These are phyloP conservation scores for Lophotis ruficrista DNA, from an alignment of 2,113 vertebrate genomes.

Conservation along the genomic window DNA sequence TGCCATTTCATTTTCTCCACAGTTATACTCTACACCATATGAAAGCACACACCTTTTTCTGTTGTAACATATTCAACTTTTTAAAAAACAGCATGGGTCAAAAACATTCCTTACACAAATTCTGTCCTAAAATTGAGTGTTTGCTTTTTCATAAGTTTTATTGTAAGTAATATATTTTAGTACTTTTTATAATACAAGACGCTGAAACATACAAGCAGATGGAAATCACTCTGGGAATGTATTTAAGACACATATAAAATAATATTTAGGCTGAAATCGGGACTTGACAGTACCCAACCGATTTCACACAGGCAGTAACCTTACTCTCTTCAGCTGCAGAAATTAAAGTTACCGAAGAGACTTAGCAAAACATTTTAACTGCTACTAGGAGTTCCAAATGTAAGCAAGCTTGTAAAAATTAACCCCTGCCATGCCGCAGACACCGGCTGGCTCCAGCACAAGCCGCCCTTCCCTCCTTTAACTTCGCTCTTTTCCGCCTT, in stretches of 20 bases:
- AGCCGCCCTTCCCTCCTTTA: background rate
- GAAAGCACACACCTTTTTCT: rapidly evolving
- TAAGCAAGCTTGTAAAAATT: rapidly evolving
- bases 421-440: rapidly evolving
- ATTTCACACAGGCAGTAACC: background rate
- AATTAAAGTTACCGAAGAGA: rapidly evolving
- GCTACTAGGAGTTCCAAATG: rapidly evolving
- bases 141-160: rapidly evolving
- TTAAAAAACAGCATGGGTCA: background rate
- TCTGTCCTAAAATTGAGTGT: rapidly evolving
- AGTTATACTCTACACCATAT: background rate
- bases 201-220: rapidly evolving
- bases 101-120: background rate
- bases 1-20: background rate
- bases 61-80: background rate
- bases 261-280: rapidly evolving
- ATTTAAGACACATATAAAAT: background rate
- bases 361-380: rapidly evolving
- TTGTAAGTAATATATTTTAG: rapidly evolving
- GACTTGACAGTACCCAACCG: background rate
- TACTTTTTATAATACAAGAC: background rate
- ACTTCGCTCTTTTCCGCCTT: no score
- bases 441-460: rapidly evolving
- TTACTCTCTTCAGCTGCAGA: no score
- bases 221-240: background rate